A percentile compares a stretch with the other conserved stretches of the same genome.
Conservation (phyloP, 2,797 vertebrate genomes). For the Peromyscus eremicus region DNA sequence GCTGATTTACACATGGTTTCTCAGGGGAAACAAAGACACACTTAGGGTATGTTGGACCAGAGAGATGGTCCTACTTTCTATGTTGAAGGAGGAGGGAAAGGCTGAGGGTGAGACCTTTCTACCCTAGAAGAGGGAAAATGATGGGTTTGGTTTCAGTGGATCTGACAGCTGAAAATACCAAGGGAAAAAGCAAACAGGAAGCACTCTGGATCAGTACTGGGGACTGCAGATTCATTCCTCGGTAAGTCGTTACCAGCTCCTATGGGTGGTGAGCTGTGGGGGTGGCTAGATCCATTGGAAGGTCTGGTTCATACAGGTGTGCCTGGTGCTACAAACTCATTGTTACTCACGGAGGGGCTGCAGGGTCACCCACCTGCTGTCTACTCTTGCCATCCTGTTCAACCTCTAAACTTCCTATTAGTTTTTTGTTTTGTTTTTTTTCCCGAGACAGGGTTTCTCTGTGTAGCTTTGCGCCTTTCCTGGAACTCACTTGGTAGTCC, state of each 20-base stretch:
- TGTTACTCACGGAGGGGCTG: not conserved
- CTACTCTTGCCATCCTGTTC: not conserved
- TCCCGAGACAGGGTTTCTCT: no score
- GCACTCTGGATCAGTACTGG: not conserved
- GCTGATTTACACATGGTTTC: slow-evolving; percentile 37
- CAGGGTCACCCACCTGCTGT: not conserved
- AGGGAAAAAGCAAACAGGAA: not conserved
- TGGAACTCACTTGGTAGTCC: no score
- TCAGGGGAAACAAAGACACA: not conserved
- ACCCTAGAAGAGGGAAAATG: not conserved
- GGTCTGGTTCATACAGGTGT: not conserved
- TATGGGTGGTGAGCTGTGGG: not conserved
- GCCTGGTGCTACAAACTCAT: not conserved
- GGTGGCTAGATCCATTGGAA: not conserved
- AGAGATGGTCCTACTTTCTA: not conserved
- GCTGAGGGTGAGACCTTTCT: not conserved
- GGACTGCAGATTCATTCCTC: not conserved
- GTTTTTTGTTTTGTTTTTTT: no score
- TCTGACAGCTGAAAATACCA: not conserved
- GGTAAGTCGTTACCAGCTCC: not conserved
- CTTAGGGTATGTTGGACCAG: not conserved
- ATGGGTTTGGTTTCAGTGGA: not conserved
- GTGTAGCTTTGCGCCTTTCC: no score
- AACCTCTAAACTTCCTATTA: not conserved
- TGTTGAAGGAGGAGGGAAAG: not conserved